Evolutionary conservation across 1,140 invertebrate species (phyloP), one percentile per base, ranked within the genome.

Genomic region (Drosophila oshimai): DNA sequence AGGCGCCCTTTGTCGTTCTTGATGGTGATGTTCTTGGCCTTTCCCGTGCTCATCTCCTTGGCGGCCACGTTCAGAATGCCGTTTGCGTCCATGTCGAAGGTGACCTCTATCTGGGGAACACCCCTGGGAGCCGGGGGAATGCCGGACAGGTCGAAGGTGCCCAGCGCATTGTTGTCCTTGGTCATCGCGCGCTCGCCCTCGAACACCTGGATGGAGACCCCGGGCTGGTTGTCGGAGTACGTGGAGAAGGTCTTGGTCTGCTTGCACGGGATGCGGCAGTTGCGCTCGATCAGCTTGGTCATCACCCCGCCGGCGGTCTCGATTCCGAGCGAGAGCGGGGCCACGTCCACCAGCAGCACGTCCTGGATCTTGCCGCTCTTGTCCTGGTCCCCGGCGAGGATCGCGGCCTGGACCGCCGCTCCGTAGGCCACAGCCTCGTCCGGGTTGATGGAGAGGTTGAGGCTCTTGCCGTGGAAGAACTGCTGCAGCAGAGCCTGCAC

Each of bases 1-100:
- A 96, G 91, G 55, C 96, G 92, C 36, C 95, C 95, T 81, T 96
- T 96, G 89, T 97, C 96, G 80, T 97, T 97, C 17, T 95, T 96
- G 64, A 97, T 96, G 7, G 94, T 96, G 72, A 97, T 96, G 79
- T 96, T 95, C 92, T 93, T 42, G 89, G 92, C 26, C 92, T 91
- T 92, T 1, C 93, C 92, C 0, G 92, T 92, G 24, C 91, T 91
- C 51, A 89, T 91, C 64, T 94, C 93, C 45, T 92, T 92, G 6
- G 93, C 93, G 0, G 93, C 92, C 4, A 96, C 95, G 75, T 93
- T 94, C 18, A 93, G 58, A 49, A 94, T 94, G 31, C 93, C 93
- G 70, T 94, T 93, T 4, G 93, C 93, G 69, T 94, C 93, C 41
- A 93, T 64, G 72, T 93, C 92, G 73, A 94, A 94, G 12, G 91